A percentile compares a stretch with the other conserved stretches of the same genome.
Conservation (phyloP, 2,888 invertebrate species). For the Chironomus riparius region DNA sequence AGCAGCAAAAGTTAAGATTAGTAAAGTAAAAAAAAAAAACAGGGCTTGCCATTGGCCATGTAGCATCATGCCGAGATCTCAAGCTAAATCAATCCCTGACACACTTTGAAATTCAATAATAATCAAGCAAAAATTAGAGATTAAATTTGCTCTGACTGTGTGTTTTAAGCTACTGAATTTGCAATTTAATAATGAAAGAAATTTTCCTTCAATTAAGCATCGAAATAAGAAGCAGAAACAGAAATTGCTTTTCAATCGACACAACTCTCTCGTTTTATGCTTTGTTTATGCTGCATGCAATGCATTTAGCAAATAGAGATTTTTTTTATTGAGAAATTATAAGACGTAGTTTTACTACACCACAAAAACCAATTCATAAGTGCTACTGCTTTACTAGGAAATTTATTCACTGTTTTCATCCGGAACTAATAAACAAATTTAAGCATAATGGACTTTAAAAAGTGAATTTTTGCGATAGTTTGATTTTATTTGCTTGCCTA, state of each 20-base stretch:
- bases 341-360: neutral
- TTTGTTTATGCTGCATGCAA: conserved; percentile 6
- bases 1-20: no score
- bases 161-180: neutral
- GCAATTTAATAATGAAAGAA: neutral
- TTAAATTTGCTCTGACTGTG: no score
- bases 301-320: neutral
- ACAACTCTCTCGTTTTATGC: neutral
- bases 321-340: neutral
- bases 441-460: neutral
- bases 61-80: neutral
- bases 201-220: neutral
- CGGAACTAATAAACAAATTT: neutral
- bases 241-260: neutral
- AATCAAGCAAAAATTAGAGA: neutral
- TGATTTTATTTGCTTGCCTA: no score
- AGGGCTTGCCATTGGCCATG: conserved; percentile 3
- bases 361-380: no score
- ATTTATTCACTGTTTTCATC: neutral
- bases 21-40: neutral
- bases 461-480: no score
- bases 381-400: neutral
- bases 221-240: neutral
- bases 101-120: neutral
- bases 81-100: conserved; percentile 14